These are phyloP conservation scores for Cyanoliseus patagonus DNA, from an alignment of 2,113 vertebrate species.

Conservation along the genomic window DNA sequence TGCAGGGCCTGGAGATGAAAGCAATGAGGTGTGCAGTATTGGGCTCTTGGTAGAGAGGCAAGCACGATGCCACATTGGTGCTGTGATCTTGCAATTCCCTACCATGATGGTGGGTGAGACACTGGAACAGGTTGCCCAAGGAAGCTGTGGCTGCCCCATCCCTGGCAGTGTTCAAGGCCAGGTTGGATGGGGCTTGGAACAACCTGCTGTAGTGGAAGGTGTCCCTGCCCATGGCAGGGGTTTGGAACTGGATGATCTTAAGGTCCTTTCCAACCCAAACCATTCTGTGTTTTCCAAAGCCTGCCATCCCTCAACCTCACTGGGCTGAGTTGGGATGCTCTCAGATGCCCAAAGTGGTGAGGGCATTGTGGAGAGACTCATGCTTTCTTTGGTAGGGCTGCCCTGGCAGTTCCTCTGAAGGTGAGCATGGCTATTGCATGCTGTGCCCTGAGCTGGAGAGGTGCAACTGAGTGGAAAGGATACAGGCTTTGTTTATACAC, in stretches of 20 bases:
- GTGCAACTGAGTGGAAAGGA: constrained; percentile 19
- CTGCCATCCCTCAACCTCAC: background rate
- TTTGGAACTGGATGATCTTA: background rate
- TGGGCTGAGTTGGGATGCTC: background rate
- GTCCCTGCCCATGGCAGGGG: background rate
- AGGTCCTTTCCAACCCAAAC: background rate
- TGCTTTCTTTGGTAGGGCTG: background rate
- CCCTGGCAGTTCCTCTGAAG: background rate
- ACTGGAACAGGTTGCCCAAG: background rate
- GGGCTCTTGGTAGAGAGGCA: background rate
- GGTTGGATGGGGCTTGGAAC: background rate
- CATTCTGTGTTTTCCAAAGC: background rate
- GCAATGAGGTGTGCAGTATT: fast-evolving
- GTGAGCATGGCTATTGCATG: background rate
- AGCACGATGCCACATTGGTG: background rate
- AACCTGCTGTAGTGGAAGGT: background rate
- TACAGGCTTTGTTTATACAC: constrained; percentile 43
- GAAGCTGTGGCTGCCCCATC: background rate
- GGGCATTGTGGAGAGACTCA: fast-evolving
- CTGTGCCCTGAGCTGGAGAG: background rate
- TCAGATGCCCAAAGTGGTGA: background rate
- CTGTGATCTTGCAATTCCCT: background rate
- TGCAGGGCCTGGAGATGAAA: background rate
- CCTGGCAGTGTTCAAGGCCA: background rate
- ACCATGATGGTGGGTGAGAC: fast-evolving